Evolutionary conservation across 2,888 invertebrate species (phyloP).

Genomic region (Eupithecia dodoneata): DNA sequence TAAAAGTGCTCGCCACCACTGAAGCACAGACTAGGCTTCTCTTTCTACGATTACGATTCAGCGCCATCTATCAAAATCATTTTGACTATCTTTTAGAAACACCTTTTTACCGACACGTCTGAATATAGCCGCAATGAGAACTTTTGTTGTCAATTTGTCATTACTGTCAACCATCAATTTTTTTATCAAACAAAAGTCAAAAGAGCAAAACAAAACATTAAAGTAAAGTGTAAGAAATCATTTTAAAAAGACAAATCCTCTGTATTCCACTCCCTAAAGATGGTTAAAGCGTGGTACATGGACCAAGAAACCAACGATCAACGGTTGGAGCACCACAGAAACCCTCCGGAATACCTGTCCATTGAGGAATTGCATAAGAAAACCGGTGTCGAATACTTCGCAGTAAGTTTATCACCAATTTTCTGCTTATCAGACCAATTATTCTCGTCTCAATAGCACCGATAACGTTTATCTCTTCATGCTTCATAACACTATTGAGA

Average conservation of each 20-base stretch:
- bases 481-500: not conserved
- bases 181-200: no score
- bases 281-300: constrained; percentile 97
- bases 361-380: constrained; percentile 86
- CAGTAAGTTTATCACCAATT: constrained; percentile 82
- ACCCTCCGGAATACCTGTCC: constrained; percentile 89
- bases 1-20: no score
- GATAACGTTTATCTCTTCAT: constrained; percentile 7
- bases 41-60: no score
- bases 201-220: no score
- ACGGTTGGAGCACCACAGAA: constrained; percentile 91
- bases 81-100: not conserved
- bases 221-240: no score
- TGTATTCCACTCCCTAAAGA: constrained; percentile 65
- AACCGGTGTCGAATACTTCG: constrained; percentile 95
- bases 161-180: not conserved
- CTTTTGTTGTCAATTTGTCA: not conserved
- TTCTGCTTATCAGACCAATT: constrained; percentile 8
- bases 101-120: not conserved
- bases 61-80: not conserved
- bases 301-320: constrained; percentile 88
- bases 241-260: no score
- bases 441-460: constrained; percentile 3
- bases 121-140: not conserved
- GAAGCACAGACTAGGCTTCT: no score